Conservation (phyloP, 2,113 vertebrate genomes). For the Panurus biarmicus region DNA sequence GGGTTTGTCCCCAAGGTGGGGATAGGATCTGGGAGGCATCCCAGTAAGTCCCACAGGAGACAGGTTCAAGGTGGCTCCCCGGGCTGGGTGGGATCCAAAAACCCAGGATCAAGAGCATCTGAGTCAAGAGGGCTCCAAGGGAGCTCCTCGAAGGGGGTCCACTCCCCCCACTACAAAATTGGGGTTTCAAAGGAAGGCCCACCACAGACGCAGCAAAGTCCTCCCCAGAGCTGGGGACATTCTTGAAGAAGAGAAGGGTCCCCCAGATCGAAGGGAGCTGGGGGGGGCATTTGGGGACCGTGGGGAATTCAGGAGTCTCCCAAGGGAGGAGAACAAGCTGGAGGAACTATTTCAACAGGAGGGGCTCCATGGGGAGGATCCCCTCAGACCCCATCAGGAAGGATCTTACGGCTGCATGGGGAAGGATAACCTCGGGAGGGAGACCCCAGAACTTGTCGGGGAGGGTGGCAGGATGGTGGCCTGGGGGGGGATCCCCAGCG, state of each 20-base stretch:
- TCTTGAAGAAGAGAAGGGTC: too few relatives aligned
- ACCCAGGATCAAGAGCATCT: fast-evolving
- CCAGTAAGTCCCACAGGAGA: neutral
- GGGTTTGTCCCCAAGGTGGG: too few relatives aligned
- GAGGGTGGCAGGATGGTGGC: neutral
- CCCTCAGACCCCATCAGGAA: neutral
- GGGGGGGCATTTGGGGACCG: neutral
- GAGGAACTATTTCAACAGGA: neutral
- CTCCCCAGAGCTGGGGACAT: too few relatives aligned
- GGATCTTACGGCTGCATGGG: neutral
- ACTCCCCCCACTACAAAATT: neutral
- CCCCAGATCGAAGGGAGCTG: neutral
- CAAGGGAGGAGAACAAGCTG: neutral
- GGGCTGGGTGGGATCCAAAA: neutral
- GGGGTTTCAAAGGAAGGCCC: neutral
- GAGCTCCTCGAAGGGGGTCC: too few relatives aligned
- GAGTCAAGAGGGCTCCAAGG: neutral
- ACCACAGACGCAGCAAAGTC: neutral
- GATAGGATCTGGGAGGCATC: neutral
- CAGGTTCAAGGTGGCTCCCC: neutral
- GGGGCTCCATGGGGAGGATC: neutral
- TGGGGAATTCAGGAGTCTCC: neutral
- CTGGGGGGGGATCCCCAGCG: too few relatives aligned
- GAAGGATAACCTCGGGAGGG: neutral
- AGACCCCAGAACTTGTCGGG: neutral